phyloP scores from a whole-genome alignment of 2,113 vertebrate species.

The Brachypteracias leptosomus region DNA sequence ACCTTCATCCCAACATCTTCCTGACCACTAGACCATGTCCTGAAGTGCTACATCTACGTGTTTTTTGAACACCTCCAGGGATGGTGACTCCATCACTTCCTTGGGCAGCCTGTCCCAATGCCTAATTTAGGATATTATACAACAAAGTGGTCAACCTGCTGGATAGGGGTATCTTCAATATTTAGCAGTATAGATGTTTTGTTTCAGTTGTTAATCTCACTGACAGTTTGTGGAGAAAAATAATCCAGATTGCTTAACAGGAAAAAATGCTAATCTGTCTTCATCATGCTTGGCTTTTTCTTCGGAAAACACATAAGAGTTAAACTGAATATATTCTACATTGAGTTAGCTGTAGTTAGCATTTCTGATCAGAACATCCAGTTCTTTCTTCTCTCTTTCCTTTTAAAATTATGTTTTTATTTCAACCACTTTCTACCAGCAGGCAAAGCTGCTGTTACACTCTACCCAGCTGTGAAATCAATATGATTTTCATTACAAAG shows the following conservation, averaged over 20 bases:
- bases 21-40: too few species aligned
- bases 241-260: background rate
- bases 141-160: background rate
- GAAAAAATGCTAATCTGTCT: background rate
- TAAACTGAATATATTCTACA: background rate
- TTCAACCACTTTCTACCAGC: constrained; percentile 56
- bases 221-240: background rate
- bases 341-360: constrained; percentile 11
- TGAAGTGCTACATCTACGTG: too few species aligned
- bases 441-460: constrained; percentile 64
- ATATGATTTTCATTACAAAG: constrained; percentile 72
- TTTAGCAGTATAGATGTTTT: background rate
- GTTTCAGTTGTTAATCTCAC: background rate
- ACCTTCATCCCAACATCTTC: too few species aligned
- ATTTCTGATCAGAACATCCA: constrained; percentile 57
- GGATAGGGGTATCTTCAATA: background rate
- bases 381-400: constrained; percentile 54
- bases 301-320: background rate
- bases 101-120: too few species aligned
- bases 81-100: too few species aligned
- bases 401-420: constrained; percentile 67
- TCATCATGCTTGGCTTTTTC: background rate
- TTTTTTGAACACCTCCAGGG: too few species aligned
- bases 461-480: constrained; percentile 68
- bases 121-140: background rate